Evolutionary conservation across 2,113 vertebrate genomes (phyloP).

Genomic region (Melanostigma gelatinosum): DNA sequence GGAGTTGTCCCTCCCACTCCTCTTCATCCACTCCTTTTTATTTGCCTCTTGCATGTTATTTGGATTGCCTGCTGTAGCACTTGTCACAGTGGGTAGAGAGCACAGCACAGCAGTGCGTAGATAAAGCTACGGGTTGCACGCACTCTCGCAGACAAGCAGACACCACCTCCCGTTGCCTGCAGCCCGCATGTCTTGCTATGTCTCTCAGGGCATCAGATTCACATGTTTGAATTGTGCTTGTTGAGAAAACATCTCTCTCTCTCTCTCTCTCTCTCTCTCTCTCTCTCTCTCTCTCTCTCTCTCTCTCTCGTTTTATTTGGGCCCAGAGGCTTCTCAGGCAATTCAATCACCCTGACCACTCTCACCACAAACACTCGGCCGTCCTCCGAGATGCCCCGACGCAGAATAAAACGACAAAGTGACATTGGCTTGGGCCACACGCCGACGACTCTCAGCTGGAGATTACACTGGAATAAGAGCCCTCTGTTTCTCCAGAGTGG

Average conservation of each 20-base stretch:
- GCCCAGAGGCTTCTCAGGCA: slow-evolving; percentile 52
- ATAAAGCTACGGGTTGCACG: slow-evolving; percentile 37
- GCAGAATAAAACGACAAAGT: slow-evolving; percentile 64
- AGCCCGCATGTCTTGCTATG: slow-evolving; percentile 38
- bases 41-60: slow-evolving; percentile 54
- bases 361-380: slow-evolving; percentile 58
- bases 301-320: slow-evolving; percentile 17
- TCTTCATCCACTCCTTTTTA: slow-evolving; percentile 33
- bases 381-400: slow-evolving; percentile 44
- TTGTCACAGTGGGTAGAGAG: slow-evolving; percentile 54
- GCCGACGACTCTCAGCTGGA: slow-evolving; percentile 45
- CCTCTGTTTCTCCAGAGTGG: slow-evolving; percentile 45
- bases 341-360: slow-evolving; percentile 59
- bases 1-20: slow-evolving; percentile 7
- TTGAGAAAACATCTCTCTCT: slow-evolving; percentile 53
- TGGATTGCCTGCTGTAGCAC: slow-evolving; percentile 39
- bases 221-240: slow-evolving; percentile 62
- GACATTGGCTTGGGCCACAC: slow-evolving; percentile 52
- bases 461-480: slow-evolving; percentile 58
- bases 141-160: slow-evolving; percentile 33
- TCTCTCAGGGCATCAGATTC: slow-evolving; percentile 69
- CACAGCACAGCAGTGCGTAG: slow-evolving; percentile 27
- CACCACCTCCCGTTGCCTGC: slow-evolving; percentile 41
- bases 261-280: slow-evolving; percentile 31
- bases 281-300: slow-evolving; percentile 44